Evolutionary conservation across 2,888 invertebrate genomes (phyloP), one percentile per base, ranked within the genome.

Genomic region (Sarcophaga rosellei): DNA sequence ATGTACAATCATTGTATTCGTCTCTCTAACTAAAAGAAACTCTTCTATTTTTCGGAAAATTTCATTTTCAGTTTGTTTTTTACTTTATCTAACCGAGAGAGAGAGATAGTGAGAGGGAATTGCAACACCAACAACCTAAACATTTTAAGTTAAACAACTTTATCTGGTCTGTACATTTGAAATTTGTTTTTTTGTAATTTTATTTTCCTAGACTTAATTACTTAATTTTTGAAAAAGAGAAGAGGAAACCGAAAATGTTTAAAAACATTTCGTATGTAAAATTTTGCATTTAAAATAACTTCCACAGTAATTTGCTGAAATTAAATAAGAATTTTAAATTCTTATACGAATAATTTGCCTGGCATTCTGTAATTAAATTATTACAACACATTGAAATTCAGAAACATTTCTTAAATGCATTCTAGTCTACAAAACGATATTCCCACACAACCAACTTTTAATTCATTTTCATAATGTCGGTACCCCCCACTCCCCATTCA

Each of bases 321-420:
- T 79, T 70, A 12, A 63, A 17, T 12, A 53, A 53, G 12, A 70
- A 63, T 63, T 35, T 53, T 17, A 53, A 53, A 2, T 44, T 21
- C 20, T 21, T 62, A 25, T 57, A 44, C 15, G 21, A 63, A 6
- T 35, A 15, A 12, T 68, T n/a, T 73, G 21, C 47, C 65, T 78
- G 74, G 17, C 62, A 61, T 81, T 65, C 45, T 59, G 72, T 81
- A 85, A 81, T 85, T 81, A 81, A 85, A 81, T 85, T 66, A 82
- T 85, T 82, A 70, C 57, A 79, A 21, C 57, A 47, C 4, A n/a
- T 59, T 61, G 21, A 63, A n/a, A 74, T 21, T 35, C 35, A n/a
- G 4, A 4, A 63, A 53, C 1, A 15, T 53, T 62, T 70, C 21
- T 72, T 45, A 68, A 76, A 59, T 79, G 62, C 47, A 72, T 79